Percentiles rank a stretch among this genome's conserved stretches.
These are phyloP conservation scores for Anas georgica DNA, from an alignment of 2,797 vertebrate genomes.

Conservation along the genomic window DNA sequence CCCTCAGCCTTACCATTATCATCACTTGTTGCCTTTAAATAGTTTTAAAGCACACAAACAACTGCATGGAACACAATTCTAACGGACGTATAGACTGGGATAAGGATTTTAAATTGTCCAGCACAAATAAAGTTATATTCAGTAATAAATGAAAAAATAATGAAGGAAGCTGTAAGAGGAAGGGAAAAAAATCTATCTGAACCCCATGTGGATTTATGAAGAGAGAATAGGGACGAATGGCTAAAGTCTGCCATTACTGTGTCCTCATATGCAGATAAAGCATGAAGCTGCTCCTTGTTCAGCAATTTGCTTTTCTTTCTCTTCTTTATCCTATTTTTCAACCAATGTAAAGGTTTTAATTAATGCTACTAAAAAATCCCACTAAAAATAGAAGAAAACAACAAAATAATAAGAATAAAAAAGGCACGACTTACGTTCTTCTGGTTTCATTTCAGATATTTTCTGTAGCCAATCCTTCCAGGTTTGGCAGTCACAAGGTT, in stretches of 20 bases:
- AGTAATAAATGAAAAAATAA: not conserved
- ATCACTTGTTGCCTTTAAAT: not conserved
- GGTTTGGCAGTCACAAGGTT: constrained; percentile 95
- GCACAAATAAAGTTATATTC: not conserved
- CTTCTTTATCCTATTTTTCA: not conserved
- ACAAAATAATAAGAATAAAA: not conserved
- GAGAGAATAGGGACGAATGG: not conserved
- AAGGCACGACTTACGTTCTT: constrained; percentile 84
- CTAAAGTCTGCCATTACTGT: not conserved
- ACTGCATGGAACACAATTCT: not conserved
- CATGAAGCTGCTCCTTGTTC: not conserved
- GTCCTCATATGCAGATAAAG: not conserved
- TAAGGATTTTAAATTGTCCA: not conserved
- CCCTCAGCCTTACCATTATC: not conserved
- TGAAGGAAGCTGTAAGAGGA: not conserved
- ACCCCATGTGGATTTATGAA: not conserved
- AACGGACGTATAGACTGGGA: not conserved
- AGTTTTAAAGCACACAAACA: not conserved
- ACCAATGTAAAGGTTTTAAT: not conserved
- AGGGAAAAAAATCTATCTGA: not conserved
- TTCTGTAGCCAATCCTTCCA: constrained; percentile 98
- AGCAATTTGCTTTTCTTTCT: not conserved
- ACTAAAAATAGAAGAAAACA: not conserved
- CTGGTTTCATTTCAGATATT: constrained; percentile 94
- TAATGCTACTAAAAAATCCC: not conserved